A percentile compares a stretch with the other conserved stretches of the same genome.
Conservation (phyloP, 2,113 vertebrate species). For the Salvator merianae region DNA sequence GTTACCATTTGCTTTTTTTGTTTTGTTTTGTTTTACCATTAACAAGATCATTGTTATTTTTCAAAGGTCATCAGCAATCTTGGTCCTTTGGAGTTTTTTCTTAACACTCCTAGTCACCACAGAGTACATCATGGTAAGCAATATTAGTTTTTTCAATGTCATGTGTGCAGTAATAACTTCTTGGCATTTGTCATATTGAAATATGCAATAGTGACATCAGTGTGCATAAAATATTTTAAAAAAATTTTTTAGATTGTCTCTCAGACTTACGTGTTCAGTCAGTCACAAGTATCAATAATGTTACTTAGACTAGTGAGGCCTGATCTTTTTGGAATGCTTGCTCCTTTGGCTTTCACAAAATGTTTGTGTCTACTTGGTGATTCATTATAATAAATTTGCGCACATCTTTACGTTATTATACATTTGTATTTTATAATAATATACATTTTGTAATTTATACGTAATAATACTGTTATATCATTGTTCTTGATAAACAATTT, state of each 20-base stretch:
- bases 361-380: no score
- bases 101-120: slow-evolving; percentile 94
- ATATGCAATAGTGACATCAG: not conserved
- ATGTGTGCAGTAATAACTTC: not conserved
- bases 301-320: not conserved
- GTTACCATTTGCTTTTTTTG: not conserved
- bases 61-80: slow-evolving; percentile 83
- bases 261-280: not conserved
- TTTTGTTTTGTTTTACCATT: not conserved
- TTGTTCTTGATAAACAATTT: no score
- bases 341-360: not conserved
- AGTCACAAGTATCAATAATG: not conserved
- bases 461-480: no score
- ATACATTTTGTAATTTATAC: no score
- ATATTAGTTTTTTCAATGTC: not conserved
- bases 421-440: no score
- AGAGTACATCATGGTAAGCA: slow-evolving; percentile 90
- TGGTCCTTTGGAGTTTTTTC: slow-evolving; percentile 88
- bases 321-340: not conserved
- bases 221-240: no score
- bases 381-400: no score
- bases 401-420: no score
- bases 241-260: not conserved
- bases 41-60: slow-evolving; percentile 4
- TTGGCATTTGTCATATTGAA: not conserved